These are phyloP conservation scores for Myiopsitta monachus DNA, from an alignment of 2,113 vertebrate species.

Conservation along the genomic window DNA sequence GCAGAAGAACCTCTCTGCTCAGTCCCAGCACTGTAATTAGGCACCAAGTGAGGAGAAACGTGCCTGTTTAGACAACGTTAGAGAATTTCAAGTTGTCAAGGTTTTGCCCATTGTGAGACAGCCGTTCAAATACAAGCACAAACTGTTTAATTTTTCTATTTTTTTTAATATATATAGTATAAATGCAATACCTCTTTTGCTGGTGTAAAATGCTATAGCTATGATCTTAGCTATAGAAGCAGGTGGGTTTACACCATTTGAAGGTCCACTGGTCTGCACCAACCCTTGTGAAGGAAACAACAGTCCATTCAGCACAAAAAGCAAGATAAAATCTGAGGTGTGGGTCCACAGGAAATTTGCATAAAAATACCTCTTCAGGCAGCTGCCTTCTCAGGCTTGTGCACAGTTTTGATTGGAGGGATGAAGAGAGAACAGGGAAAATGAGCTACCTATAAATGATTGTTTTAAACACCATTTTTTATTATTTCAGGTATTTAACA, in stretches of 20 bases:
- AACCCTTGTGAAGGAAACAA: neutral
- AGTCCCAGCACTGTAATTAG: neutral
- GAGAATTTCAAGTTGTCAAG: neutral
- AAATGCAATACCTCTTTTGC: neutral
- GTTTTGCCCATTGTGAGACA: neutral
- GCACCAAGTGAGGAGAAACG: neutral
- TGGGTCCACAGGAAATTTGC: neutral
- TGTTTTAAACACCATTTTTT: neutral
- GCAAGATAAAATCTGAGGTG: neutral
- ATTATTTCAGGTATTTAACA: neutral
- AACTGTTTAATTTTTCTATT: neutral
- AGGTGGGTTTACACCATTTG: neutral
- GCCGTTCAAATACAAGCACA: neutral
- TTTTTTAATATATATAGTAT: neutral
- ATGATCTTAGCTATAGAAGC: neutral
- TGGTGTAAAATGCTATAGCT: neutral
- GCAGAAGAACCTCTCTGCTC: neutral
- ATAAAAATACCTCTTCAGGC: neutral
- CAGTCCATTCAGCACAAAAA: neutral
- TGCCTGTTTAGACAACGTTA: neutral
- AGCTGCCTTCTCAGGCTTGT: neutral
- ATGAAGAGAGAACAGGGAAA: neutral
- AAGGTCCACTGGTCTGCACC: neutral
- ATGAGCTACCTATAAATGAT: neutral
- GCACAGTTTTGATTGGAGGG: neutral